Conservation (phyloP, 2,797 vertebrate genomes). For the Eulemur rubriventer region DNA sequence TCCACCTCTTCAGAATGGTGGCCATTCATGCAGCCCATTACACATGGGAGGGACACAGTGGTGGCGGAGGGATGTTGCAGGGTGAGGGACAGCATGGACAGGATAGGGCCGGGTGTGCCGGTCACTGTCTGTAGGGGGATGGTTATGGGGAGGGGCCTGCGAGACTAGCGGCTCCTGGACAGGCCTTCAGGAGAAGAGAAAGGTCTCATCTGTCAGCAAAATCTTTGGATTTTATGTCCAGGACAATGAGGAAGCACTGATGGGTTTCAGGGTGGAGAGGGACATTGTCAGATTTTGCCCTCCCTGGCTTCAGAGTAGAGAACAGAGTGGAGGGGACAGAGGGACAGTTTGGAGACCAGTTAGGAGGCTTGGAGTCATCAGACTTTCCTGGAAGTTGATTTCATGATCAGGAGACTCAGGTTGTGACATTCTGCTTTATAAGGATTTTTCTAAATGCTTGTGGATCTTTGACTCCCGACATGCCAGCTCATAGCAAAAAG, state of each 20-base stretch:
- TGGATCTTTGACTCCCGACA: not conserved
- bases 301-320: not conserved
- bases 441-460: not conserved
- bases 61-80: not conserved
- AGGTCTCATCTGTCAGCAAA: not conserved
- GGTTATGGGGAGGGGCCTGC: not conserved
- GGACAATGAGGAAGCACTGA: not conserved
- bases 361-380: not conserved
- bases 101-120: rapidly evolving
- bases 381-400: not conserved
- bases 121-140: not conserved
- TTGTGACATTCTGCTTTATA: not conserved
- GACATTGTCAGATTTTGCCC: not conserved
- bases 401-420: not conserved
- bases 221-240: not conserved
- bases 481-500: not conserved
- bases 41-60: not conserved
- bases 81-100: not conserved
- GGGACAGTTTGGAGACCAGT: not conserved
- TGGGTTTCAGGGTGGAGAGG: not conserved
- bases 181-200: not conserved
- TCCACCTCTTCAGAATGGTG: not conserved
- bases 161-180: not conserved
- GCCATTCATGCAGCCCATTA: not conserved
- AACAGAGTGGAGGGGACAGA: not conserved